Evolutionary conservation across 2,888 invertebrate genomes (phyloP).

Genomic region (Cyaniris semiargus): DNA sequence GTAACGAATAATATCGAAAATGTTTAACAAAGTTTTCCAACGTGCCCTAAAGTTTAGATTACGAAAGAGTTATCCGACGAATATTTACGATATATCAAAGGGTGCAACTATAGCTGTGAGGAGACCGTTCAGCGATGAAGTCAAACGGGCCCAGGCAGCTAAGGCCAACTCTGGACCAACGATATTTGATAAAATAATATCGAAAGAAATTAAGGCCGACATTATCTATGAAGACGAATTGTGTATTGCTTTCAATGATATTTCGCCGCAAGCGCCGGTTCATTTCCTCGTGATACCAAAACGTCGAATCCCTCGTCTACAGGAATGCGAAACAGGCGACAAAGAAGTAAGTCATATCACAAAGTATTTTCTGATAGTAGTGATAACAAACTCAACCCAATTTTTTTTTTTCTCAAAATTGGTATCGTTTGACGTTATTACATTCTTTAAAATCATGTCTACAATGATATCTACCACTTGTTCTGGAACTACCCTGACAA

Average conservation of each 20-base stretch:
- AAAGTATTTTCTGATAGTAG: not conserved
- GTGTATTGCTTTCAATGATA: conserved; percentile 90
- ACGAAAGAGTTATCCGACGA: conserved; percentile 72
- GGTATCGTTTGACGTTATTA: too few relatives aligned
- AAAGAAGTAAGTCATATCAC: conserved; percentile 63
- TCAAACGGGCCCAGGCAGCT: conserved; percentile 63
- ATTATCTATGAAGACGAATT: conserved; percentile 90
- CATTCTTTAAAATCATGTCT: not conserved
- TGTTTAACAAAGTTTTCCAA: conserved; percentile 75
- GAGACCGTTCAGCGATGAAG: conserved; percentile 70
- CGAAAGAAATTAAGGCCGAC: conserved; percentile 88
- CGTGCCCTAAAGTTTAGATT: conserved; percentile 70
- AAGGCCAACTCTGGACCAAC: conserved; percentile 75
- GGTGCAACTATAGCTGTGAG: conserved; percentile 66
- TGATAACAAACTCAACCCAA: not conserved
- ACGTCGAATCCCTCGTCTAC: conserved; percentile 83
- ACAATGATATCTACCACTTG: not conserved
- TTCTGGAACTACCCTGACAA: not conserved
- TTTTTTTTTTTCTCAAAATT: too few relatives aligned
- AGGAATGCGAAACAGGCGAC: conserved; percentile 81
- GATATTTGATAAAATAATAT: conserved; percentile 88
- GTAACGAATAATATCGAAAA: conserved; percentile 48
- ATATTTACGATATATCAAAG: conserved; percentile 70
- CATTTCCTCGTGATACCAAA: conserved; percentile 93
- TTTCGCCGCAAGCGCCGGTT: conserved; percentile 89